Base-by-base conservation (phyloP, 2,888 invertebrate genomes). In the Tuberolachnus salignus region DNA sequence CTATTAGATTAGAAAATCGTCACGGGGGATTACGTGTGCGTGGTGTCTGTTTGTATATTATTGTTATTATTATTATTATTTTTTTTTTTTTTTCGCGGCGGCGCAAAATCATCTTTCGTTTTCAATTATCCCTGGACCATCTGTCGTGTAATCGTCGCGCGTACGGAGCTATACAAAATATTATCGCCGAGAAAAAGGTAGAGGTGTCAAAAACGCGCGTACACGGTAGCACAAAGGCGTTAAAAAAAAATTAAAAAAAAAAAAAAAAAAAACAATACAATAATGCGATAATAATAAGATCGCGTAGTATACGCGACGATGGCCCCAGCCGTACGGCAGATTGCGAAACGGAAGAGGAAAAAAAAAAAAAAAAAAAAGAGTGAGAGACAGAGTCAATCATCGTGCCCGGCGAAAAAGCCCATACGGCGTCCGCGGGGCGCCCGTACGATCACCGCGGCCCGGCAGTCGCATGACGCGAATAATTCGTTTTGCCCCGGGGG, bases 121-220 rank as follows among this genome's bases (percentile, higher is more conserved):
- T 78, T 78, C 78, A 78, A 78, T 78, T 67, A 78, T 78, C 57
- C 34, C 57, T 55, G 78, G 57, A 78, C 78, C 78, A 78, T 78
- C 78, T 78, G 78, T 67, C 34, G 44, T 57, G 26, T 42, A 19
- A 16, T 53, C 55, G 26, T 44, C 64, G 64, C 63, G 73, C 23
- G n/a, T 23, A 4, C 49, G 19, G n/a, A 11, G 14, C 42, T 19
- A 55, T 42, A 70, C 26, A 67, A 21, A n/a, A n/a, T n/a, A n/a
- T n/a, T n/a, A n/a, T n/a, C n/a, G n/a, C n/a, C n/a, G n/a, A n/a
- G n/a, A n/a, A n/a, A n/a, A n/a, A n/a, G n/a, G 14, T 59, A 3
- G 42, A 59, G 26, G 59, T 63, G 49, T 63, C 63, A 73, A 63
- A 53, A 14, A 57, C n/a, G n/a, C n/a, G n/a, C n/a, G 9, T 26